Base-by-base conservation (phyloP, 2,888 invertebrate species). In the Lydus trimaculatus region DNA sequence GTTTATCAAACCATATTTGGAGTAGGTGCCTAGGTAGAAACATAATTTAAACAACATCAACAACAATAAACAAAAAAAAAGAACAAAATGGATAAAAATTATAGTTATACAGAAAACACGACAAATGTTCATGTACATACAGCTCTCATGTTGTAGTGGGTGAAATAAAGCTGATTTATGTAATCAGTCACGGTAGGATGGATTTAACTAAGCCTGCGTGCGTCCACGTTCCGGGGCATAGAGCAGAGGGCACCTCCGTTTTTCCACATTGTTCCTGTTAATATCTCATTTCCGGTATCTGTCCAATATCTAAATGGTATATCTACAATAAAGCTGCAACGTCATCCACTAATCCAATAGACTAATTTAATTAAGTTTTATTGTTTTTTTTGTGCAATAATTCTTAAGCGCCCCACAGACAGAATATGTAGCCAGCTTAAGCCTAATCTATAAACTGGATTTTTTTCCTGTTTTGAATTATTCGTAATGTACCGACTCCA, bases 121-220 rank as follows among this genome's bases (percentile, higher is more conserved):
- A 74, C 71, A 73, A 75, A 72, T 70, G 74, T 74, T 70, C 74
- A 68, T 73, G 71, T 73, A 74, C n/a, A n/a, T 72, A 43, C 28
- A 28, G 72, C 61, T 69, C 61, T 69, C 71, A 71, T 75, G 74
- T 72, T 43, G 70, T 73, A 78, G 77, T 76, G 76, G 78, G 76
- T 74, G 73, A 78, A 79, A 78, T 80, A 81, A 80, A 80, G 80
- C 73, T 79, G 80, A 81, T 81, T 81, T 81, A 80, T 79, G 69
- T 76, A 80, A 79, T 77, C 79, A 78, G 81, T 81, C 81, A 81
- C 80, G 81, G 80, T 77, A 80, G 75, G 77, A 67, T 77, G 78
- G 67, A 67, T 71, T 63, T 65, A 63, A 69, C 75, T 70, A 67
- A 56, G 56, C 6, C 78, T 78, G 78, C 79, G 79, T 80, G 78